Base-by-base conservation (phyloP, 2,113 vertebrate species). In the Festucalex cinctus region DNA sequence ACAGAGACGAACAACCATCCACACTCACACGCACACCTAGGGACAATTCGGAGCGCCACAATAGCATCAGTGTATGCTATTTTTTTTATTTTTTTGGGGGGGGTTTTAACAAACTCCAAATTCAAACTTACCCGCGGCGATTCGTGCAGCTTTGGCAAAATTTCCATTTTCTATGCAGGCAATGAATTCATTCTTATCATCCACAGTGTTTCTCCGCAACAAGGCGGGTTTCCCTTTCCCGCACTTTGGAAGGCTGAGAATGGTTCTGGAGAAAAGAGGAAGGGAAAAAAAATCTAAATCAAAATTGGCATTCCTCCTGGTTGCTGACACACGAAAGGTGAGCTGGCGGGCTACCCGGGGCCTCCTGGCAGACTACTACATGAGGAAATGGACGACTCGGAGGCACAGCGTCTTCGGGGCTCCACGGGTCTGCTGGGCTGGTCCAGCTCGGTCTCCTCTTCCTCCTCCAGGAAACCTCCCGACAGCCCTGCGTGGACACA, bases 161-260 rank as follows among this genome's bases (percentile, higher is more conserved):
- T 98, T 96, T 44, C 96, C 96, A 0, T 92, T 98, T 90, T 98
- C 95, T 28, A 98, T 98, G 70, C 96, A 98, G 51, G 97, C 95
- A 64, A 98, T 96, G 46, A 99, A 89, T 75, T 98, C 94, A 46
- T 92, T 96, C 84, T 96, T 93, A 87, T 98, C 95, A 61, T 99
- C 97, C 81, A 95, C 90, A 8, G 96, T 95, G 86, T 94, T 96
- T 74, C 96, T 94, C 69, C 96, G 93, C 75, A 96, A 94, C 63
- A 97, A 88, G 13, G 96, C 96, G 0, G 97, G 96, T 85, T 98
- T 98, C 62, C 97, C 96, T 65, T 95, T 96, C 43, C 96, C 97
- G 65, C 96, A 98, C 82, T 93, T 96, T 0, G 95, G 95, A 26
- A 94, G 86, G 74, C 91, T 94, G 65, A 96, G 83, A 65, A 83